Conservation (phyloP, 1,140 invertebrate species). For the Battus philenor region DNA sequence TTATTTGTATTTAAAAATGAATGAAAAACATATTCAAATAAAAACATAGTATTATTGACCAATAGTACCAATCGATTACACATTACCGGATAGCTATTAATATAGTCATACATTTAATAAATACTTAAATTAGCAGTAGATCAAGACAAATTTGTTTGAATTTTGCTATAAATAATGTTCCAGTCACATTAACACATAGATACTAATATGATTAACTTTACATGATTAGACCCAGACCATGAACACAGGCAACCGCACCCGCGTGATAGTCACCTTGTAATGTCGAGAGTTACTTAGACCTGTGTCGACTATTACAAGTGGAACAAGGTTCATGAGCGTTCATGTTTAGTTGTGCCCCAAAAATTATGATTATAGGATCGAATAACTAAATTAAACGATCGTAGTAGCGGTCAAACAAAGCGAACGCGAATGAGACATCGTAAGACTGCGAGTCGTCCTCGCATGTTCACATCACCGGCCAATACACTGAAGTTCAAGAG, state of each 20-base stretch:
- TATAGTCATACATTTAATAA: too few species aligned
- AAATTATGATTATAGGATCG: constrained; percentile 20
- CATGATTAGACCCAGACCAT: constrained; percentile 33
- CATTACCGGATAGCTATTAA: too few species aligned
- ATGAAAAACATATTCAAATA: too few species aligned
- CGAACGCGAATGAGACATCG: constrained; percentile 6
- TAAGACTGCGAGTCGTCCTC: constrained; percentile 11
- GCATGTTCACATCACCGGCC: constrained; percentile 33
- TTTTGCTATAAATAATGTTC: constrained; percentile 5
- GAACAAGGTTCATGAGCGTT: constrained; percentile 67
- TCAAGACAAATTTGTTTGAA: neutral
- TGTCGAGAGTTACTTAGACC: constrained; percentile 35
- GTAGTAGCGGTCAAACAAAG: neutral
- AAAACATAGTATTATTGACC: too few species aligned
- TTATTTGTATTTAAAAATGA: too few species aligned
- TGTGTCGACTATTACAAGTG: constrained; percentile 51
- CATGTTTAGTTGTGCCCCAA: constrained; percentile 44
- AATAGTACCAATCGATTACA: too few species aligned
- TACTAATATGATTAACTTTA: constrained; percentile 2
- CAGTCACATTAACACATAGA: constrained; percentile 2
- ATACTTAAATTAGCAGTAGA: too few species aligned
- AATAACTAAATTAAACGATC: neutral
- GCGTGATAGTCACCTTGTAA: constrained; percentile 49
- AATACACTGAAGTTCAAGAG: constrained; percentile 58
- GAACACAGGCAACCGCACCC: constrained; percentile 41